These are phyloP conservation scores for Salvelinus sp. DNA, from an alignment of 2,113 vertebrate species.

Conservation along the genomic window DNA sequence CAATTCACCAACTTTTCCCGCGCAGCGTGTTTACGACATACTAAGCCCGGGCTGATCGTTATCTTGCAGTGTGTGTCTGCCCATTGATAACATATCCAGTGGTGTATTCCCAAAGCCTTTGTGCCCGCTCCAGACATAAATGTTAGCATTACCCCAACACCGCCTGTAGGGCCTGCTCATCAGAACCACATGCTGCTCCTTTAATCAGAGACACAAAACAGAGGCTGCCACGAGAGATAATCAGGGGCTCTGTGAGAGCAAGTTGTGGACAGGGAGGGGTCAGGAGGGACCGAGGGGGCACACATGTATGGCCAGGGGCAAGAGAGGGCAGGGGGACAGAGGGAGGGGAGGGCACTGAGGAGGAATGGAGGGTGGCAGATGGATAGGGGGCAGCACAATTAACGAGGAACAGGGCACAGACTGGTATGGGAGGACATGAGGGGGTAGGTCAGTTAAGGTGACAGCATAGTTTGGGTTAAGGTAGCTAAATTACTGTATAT, in stretches of 20 bases:
- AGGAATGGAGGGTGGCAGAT: background rate
- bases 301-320: slow-evolving; percentile 26
- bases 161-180: slow-evolving; percentile 55
- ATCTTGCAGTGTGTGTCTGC: slow-evolving; percentile 57
- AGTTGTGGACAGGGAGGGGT: slow-evolving; percentile 28
- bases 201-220: slow-evolving; percentile 75
- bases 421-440: background rate
- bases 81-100: slow-evolving; percentile 50
- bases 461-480: too few relatives aligned
- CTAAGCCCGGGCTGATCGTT: slow-evolving; percentile 44
- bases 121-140: slow-evolving; percentile 73
- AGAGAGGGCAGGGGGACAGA: slow-evolving; percentile 56
- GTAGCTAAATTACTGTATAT: too few relatives aligned
- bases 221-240: slow-evolving; percentile 64
- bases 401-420: background rate
- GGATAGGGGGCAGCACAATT: background rate
- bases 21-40: slow-evolving; percentile 43
- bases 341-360: slow-evolving; percentile 17
- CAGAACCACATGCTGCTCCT: slow-evolving; percentile 72
- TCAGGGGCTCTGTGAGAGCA: slow-evolving; percentile 58
- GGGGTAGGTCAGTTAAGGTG: too few relatives aligned
- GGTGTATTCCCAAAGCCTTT: slow-evolving; percentile 44
- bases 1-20: too few relatives aligned
- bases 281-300: slow-evolving; percentile 46
- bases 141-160: slow-evolving; percentile 68